A percentile compares a stretch with the other conserved stretches of the same genome.
Conservation (phyloP, 2,797 vertebrate species). For the Orientallactaga sibirica region DNA sequence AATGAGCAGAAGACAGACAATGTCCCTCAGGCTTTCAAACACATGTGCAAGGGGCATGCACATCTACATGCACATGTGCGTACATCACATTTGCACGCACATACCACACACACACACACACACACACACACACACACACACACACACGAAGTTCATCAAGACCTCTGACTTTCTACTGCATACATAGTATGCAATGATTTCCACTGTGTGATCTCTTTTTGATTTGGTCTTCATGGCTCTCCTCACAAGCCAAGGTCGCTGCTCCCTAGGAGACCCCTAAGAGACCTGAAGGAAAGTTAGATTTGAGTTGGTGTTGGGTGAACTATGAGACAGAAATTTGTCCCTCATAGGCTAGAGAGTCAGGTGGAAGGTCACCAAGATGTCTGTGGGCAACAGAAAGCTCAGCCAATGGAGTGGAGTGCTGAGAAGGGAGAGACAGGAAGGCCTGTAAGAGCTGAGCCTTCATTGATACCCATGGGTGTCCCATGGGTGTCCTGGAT, state of each 20-base stretch:
- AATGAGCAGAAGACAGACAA: no score
- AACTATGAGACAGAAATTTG: neutral
- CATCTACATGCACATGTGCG: no score
- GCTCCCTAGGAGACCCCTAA: neutral
- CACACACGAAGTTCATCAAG: neutral
- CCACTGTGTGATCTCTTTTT: neutral
- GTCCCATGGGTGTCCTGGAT: neutral
- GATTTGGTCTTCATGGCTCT: neutral
- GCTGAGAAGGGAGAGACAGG: no score
- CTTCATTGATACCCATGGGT: neutral
- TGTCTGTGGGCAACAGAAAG: neutral
- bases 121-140: no score
- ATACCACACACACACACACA: no score
- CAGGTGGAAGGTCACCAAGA: no score
- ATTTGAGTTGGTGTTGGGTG: neutral
- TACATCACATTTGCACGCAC: no score
- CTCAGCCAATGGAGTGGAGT: neutral
- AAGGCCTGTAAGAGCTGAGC: neutral
- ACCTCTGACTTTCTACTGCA: conserved; percentile 5
- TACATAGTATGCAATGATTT: neutral
- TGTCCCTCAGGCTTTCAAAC: no score
- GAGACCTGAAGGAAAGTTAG: neutral
- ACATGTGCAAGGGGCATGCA: no score
- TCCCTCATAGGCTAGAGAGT: neutral
- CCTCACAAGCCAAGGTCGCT: neutral